Percentiles rank a stretch among this genome's conserved stretches.
Evolutionary conservation across 2,797 vertebrate species (phyloP).

Genomic region (Cyprinella venusta): DNA sequence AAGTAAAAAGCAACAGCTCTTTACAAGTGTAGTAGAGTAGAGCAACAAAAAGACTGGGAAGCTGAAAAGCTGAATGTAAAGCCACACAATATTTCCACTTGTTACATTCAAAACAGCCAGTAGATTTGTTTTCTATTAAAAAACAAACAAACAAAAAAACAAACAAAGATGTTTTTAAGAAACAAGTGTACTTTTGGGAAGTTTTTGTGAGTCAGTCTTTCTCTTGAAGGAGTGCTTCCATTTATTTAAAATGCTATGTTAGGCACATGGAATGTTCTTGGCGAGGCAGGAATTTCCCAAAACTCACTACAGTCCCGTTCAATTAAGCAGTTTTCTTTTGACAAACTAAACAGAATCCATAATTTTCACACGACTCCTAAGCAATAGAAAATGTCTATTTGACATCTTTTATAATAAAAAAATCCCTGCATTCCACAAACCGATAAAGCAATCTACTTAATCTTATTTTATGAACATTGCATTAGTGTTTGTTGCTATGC

Average conservation of each 20-base stretch:
- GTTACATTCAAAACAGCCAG: too few species aligned
- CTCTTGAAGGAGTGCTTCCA: background rate
- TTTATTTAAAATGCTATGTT: background rate
- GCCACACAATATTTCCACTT: too few species aligned
- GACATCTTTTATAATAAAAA: background rate
- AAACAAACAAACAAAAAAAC: too few species aligned
- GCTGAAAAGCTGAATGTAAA: too few species aligned
- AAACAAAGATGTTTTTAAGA: too few species aligned
- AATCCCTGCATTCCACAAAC: background rate
- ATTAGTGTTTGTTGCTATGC: background rate
- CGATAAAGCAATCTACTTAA: background rate
- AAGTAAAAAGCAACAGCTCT: too few species aligned
- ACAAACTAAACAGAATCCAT: background rate
- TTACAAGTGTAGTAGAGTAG: too few species aligned
- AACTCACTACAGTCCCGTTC: constrained; percentile 15
- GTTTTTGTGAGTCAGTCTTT: background rate
- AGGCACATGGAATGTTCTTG: constrained; percentile 1
- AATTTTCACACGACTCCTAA: background rate
- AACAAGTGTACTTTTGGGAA: too few species aligned
- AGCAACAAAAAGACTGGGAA: too few species aligned
- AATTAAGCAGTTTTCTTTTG: background rate
- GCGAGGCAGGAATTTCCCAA: constrained; percentile 7
- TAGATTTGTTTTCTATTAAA: too few species aligned
- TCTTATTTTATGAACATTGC: background rate
- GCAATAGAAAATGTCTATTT: background rate